Percentiles rank a stretch among this genome's conserved stretches.
Evolutionary conservation across 2,888 invertebrate genomes (phyloP).

Genomic region (Sicus ferrugineus): DNA sequence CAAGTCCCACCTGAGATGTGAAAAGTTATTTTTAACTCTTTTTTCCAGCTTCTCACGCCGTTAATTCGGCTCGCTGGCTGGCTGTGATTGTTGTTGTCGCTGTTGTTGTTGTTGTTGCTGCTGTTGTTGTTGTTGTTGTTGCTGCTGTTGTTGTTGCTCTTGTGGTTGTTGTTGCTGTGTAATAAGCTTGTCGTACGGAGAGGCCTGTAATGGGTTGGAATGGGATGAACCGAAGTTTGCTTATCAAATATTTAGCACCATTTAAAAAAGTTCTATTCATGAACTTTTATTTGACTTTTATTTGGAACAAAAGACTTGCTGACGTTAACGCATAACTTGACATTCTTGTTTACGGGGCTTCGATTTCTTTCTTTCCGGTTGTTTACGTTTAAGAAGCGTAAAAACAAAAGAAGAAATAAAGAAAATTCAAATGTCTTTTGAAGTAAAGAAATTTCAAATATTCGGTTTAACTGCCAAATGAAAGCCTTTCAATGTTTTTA

Average conservation of each 20-base stretch:
- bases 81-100: too few relatives aligned
- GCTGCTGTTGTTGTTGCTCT: background rate
- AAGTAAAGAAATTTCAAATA: too few relatives aligned
- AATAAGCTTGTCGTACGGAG: background rate
- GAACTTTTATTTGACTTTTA: conserved; percentile 51
- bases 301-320: conserved; percentile 42
- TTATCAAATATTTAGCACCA: conserved; percentile 56
- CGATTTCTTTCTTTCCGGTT: too few relatives aligned
- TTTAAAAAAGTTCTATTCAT: conserved; percentile 59
- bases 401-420: too few relatives aligned
- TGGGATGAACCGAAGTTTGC: conserved; percentile 27
- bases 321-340: conserved; percentile 24
- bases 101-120: conserved; percentile 9
- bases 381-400: too few relatives aligned
- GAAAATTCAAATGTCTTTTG: too few relatives aligned
- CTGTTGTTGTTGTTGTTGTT: conserved; percentile 33
- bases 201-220: background rate
- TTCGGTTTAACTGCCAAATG: too few relatives aligned
- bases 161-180: conserved; percentile 12
- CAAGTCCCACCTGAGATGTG: conserved; percentile 41
- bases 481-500: too few relatives aligned
- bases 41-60: too few relatives aligned
- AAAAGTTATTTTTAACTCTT: conserved; percentile 25
- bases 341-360: background rate
- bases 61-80: too few relatives aligned